Evolutionary conservation across 2,888 invertebrate species (phyloP), one percentile per base, ranked within the genome.

Genomic region (Antitype chi): DNA sequence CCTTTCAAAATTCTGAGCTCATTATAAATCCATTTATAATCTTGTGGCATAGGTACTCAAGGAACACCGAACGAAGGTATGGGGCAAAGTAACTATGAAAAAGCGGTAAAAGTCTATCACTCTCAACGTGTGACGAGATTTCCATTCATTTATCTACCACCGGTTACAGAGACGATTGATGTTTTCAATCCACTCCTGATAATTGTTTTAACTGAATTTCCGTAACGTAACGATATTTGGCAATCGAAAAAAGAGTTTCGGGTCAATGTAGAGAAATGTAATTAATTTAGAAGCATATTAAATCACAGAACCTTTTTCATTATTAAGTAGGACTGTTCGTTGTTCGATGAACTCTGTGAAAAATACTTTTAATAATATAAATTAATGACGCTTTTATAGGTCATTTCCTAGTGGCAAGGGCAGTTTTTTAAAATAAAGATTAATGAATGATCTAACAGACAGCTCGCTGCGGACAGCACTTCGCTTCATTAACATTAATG

Each of bases 401-500:
- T 73, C 52, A 73, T n/a, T 75, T 75, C 32, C 28, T 60, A 70
- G 80, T 57, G 43, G 25, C 57, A 57, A 70, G 25, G 25, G 13
- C 55, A 52, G 25, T 60, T 57, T 73, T 64, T 47, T 79, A 60
- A 60, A 68, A 70, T 67, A 62, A 62, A 57, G 63, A 81, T 81
- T 77, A 74, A 77, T 75, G 70, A 68, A 66, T 67, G 68, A 81
- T 69, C 73, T 77, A 80, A 75, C 55, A 81, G 82, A 73, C 84
- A 81, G 72, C 71, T 59, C 53, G 69, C 71, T 55, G 70, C 68
- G 55, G 70, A 76, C 76, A 55, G 73, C 66, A 86, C 87, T 90
- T 89, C 87, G 89, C 89, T 90, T 91, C 91, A 94, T 94, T 93
- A 93, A 91, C 91, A 92, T 93, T 92, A 93, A 93, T 90, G 90